Conservation (phyloP, 2,113 vertebrate species). For the Pipa parva region DNA sequence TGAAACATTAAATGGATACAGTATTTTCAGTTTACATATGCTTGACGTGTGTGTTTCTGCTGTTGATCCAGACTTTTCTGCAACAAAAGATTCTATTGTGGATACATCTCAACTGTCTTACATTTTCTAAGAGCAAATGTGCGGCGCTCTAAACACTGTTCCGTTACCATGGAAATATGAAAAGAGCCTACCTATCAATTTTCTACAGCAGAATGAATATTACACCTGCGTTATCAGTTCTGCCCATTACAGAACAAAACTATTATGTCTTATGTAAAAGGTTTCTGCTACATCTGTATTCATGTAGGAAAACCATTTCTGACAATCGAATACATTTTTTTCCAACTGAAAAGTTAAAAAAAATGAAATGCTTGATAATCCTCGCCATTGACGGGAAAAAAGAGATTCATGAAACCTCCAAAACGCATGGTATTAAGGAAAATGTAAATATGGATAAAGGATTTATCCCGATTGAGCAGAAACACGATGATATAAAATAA, state of each 20-base stretch:
- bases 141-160: constrained; percentile 43
- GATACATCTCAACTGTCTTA: constrained; percentile 45
- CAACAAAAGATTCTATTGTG: constrained; percentile 30
- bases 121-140: constrained; percentile 46
- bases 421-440: too few species aligned
- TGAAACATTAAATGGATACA: too few species aligned
- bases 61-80: constrained; percentile 35
- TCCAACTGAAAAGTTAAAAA: too few species aligned
- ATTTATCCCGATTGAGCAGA: too few species aligned
- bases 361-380: too few species aligned
- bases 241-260: background rate
- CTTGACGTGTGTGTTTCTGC: constrained; percentile 17
- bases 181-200: constrained; percentile 41
- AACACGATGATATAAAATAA: too few species aligned
- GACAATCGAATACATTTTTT: background rate
- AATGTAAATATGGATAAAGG: too few species aligned
- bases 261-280: constrained; percentile 30
- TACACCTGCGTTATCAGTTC: constrained; percentile 8
- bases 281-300: constrained; percentile 26
- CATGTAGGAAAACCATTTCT: background rate
- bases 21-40: too few species aligned
- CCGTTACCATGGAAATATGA: constrained; percentile 54
- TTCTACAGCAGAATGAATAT: constrained; percentile 41
- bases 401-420: too few species aligned
- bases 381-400: too few species aligned